These are phyloP conservation scores for Acomys russatus DNA, from an alignment of 2,797 vertebrate species.

Conservation along the genomic window DNA sequence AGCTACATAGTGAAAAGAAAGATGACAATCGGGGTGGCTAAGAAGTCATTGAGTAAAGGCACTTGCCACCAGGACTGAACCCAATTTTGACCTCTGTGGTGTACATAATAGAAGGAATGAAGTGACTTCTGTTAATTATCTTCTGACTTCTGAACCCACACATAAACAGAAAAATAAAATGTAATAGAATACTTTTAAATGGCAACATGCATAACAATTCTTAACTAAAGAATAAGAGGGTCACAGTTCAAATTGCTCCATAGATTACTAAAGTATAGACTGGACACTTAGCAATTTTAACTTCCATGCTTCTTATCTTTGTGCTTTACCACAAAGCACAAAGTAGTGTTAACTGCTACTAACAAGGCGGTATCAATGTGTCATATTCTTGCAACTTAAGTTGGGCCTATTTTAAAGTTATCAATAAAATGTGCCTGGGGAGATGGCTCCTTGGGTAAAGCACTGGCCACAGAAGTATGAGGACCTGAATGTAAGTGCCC, in stretches of 20 bases:
- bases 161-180: neutral
- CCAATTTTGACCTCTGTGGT: neutral
- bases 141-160: neutral
- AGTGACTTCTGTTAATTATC: neutral
- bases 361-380: neutral
- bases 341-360: neutral
- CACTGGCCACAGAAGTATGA: neutral
- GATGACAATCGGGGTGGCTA: neutral
- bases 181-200: neutral
- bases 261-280: neutral
- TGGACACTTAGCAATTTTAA: slow-evolving; percentile 2
- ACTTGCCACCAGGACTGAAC: neutral
- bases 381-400: slow-evolving; percentile 1
- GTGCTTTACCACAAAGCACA: neutral
- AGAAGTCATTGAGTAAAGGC: neutral
- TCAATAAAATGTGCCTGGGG: neutral
- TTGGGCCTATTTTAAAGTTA: neutral
- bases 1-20: neutral
- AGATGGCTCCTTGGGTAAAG: neutral
- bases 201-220: neutral
- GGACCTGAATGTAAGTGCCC: neutral
- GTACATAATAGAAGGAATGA: neutral
- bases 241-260: slow-evolving; percentile 13
- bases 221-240: neutral
- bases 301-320: slow-evolving; percentile 21